Evolutionary conservation across 2,113 vertebrate genomes (phyloP).

Genomic region (Trachemys scripta): DNA sequence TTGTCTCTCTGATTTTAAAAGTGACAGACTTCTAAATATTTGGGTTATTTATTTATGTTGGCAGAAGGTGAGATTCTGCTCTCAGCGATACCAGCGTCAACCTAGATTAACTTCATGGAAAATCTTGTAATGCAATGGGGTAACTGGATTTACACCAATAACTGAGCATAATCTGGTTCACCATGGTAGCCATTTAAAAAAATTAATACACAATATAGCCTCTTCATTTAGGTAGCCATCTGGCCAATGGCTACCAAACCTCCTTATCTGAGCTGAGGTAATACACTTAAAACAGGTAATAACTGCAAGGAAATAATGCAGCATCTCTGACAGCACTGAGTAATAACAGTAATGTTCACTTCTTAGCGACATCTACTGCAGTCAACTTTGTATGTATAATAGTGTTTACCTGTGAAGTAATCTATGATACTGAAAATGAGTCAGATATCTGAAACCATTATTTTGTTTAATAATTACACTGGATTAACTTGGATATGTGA

Average conservation of each 20-base stretch:
- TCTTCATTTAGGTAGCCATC: not conserved
- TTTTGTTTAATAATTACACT: not conserved
- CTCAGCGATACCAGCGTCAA: not conserved
- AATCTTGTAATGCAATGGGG: not conserved
- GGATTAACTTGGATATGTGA: not conserved
- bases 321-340: not conserved
- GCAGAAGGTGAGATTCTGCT: not conserved
- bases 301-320: not conserved
- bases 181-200: not conserved
- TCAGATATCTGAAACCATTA: not conserved
- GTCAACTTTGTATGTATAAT: not conserved
- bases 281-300: not conserved
- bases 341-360: not conserved
- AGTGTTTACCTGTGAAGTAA: not conserved
- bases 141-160: rapidly evolving
- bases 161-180: not conserved
- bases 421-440: not conserved
- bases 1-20: not conserved
- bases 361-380: not conserved
- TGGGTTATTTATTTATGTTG: not conserved
- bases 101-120: not conserved
- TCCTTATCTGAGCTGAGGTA: not conserved
- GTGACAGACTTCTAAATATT: not conserved
- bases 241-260: not conserved
- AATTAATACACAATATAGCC: not conserved